Evolutionary conservation across 2,888 invertebrate species (phyloP), one percentile per base, ranked within the genome.

Genomic region (Patella caerulea): DNA sequence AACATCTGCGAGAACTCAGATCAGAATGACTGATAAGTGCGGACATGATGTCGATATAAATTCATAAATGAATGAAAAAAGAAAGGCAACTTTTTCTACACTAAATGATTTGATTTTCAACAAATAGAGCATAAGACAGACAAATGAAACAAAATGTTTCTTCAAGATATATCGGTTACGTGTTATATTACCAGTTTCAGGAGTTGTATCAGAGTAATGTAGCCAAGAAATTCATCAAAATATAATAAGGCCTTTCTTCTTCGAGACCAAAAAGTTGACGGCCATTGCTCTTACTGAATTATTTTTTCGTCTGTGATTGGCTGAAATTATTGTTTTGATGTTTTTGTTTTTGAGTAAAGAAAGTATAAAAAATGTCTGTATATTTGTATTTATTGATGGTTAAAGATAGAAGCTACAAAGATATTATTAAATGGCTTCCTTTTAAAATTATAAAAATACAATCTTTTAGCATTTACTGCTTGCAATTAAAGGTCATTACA

Each of bases 241-340:
- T 65, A 65, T 65, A 19, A 24, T 24, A 14, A 15, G 24, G 65
- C 24, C 65, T 65, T 65, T 65, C 19, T 65, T 24, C 65, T 65
- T 24, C 24, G 24, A 65, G 65, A 24, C 65, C 65, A 65, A 24
- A 65, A 65, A 65, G 65, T 65, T 65, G 65, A 65, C 65, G 65
- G 65, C 53, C 72, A 72, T 72, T 72, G 53, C 53, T 52, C 19
- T 19, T 19, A 65, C 19, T 11, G 65, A 24, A 24, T 65, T 19
- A 24, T 65, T 19, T 1, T 65, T 14, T 65, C 24, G 11, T 24
- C 17, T 65, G 65, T 65, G 65, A 65, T 65, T 65, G 65, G 65
- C 65, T 24, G 14, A 65, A 65, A 65, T 65, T 65, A 24, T 65
- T 72, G 53, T 53, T 17, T 17, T 52, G n/a, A 52, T 53, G 19